Evolutionary conservation across 2,888 invertebrate genomes (phyloP).

Genomic region (Sabatieria punctata): DNA sequence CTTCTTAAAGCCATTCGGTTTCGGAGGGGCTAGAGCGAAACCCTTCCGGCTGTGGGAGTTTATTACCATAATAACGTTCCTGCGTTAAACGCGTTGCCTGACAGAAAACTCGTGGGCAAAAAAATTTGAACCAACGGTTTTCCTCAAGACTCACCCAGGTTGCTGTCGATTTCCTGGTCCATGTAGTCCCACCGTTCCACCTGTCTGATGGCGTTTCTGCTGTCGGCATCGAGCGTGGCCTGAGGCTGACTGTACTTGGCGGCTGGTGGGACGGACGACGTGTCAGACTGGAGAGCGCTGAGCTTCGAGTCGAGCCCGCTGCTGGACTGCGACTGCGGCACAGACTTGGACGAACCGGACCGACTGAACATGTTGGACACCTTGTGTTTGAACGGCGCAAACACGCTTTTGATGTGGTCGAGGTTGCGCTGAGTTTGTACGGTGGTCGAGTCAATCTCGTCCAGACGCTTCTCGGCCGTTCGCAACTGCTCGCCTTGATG

Average conservation of each 20-base stretch:
- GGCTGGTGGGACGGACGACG: no score
- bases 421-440: conserved; percentile 27
- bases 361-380: conserved; percentile 74
- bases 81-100: no score
- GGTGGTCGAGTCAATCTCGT: conserved; percentile 27
- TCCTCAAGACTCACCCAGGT: no score
- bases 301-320: conserved; percentile 3
- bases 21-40: no score
- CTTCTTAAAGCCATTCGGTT: no score
- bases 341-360: conserved; percentile 10
- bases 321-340: background rate
- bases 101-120: no score
- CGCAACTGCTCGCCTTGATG: conserved; percentile 29
- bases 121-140: no score
- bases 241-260: background rate
- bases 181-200: conserved; percentile 31
- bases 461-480: conserved; percentile 24
- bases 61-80: no score
- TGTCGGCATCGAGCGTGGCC: background rate
- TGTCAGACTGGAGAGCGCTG: background rate
- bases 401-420: conserved; percentile 52
- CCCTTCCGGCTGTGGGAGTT: no score
- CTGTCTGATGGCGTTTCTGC: conserved; percentile 18
- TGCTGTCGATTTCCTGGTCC: conserved; percentile 30
- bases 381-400: conserved; percentile 88